phyloP scores from a whole-genome alignment of 1,140 invertebrate species.

The Gryllus bimaculatus region DNA sequence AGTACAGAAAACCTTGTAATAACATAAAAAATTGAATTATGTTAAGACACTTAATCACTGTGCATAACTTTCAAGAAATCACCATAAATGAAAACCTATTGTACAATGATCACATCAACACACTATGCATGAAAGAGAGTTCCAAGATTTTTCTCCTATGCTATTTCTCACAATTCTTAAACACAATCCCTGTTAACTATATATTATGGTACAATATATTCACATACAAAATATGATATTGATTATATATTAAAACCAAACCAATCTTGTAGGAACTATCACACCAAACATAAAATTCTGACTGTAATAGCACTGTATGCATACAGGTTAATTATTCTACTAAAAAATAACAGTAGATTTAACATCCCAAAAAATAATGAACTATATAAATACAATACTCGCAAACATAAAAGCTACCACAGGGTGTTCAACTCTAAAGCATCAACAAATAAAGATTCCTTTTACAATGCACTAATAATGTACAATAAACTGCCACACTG shows the following conservation, averaged over 20 bases:
- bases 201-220: background rate
- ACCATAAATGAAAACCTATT: background rate
- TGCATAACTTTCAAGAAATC: background rate
- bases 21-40: too few species aligned
- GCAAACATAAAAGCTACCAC: background rate
- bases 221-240: background rate
- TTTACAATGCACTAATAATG: background rate
- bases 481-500: background rate
- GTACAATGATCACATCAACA: background rate
- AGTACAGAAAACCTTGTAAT: too few species aligned
- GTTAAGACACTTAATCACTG: too few species aligned
- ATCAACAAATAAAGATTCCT: background rate
- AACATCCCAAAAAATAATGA: background rate
- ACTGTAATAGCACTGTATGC: background rate
- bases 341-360: background rate
- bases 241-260: background rate
- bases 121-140: background rate
- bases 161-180: background rate
- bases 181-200: background rate
- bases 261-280: background rate
- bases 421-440: background rate
- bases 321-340: background rate
- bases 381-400: background rate
- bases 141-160: background rate
- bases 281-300: background rate